Evolutionary conservation across 2,113 vertebrate species (phyloP), one percentile per base, ranked within the genome.

Genomic region (Aleadryas rufinucha): DNA sequence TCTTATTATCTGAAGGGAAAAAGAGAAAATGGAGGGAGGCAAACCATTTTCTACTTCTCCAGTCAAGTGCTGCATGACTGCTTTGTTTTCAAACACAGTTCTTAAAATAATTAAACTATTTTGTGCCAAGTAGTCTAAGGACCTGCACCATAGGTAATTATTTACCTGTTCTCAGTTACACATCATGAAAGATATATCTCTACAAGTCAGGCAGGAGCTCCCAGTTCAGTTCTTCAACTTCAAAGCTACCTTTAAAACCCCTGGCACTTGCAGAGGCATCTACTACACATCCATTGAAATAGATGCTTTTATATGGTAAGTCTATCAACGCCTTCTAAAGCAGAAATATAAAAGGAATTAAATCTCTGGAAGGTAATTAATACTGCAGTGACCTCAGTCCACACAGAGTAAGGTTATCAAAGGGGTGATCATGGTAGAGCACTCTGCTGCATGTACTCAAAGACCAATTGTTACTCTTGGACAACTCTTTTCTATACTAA

Each of bases 291-390:
- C 30, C 3, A 1, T 8, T 68, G 72, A 89, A 95, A 89, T 7
- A 91, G 91, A 92, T 87, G 68, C 28, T 85, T 93, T 84, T 87
- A 70, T 27, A 39, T 41, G 60, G 93, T 86, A 96, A 0, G 6
- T 75, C 82, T 89, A 74, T 56, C 76, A 76, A 72, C 61, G 39
- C 82, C 54, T 86, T 90, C 47, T 57, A 91, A 78, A 92, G 56
- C 31, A 93, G 50, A 95, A 71, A 77, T 70, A 89, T 61, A 91
- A 94, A 92, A 85, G 44, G 86, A 81, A 94, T 93, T 78, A 52
- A 69, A 93, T 89, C 28, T 87, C 72, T 96, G 86, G 45, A 88
- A 90, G 42, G 80, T 64, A 96, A 94, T 94, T 90, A 94, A 96
- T 92, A 88, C 41, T 56, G 45, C 18, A 92, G 60, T 45, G n/a